These are phyloP conservation scores for Cephus runcator DNA, from an alignment of 2,888 invertebrate genomes.

Conservation along the genomic window DNA sequence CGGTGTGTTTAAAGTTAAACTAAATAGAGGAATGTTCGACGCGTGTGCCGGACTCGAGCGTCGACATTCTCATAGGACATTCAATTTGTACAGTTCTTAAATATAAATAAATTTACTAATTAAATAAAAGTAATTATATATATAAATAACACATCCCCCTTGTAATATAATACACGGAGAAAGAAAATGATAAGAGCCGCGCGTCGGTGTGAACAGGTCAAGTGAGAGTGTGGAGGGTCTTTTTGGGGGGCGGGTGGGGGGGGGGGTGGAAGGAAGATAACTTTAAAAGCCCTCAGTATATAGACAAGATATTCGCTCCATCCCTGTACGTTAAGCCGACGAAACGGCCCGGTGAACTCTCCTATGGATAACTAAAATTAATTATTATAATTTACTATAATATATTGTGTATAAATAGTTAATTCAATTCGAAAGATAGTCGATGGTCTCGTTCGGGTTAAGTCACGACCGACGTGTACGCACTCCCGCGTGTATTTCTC, in stretches of 20 bases:
- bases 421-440: slow-evolving; percentile 53
- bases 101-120: slow-evolving; percentile 64
- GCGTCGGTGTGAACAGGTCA: background rate
- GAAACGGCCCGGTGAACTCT: slow-evolving; percentile 30
- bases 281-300: background rate
- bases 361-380: slow-evolving; percentile 37
- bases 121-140: slow-evolving; percentile 56
- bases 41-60: slow-evolving; percentile 54
- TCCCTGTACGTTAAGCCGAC: background rate
- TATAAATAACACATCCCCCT: slow-evolving; percentile 37
- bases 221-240: background rate
- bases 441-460: slow-evolving; percentile 15
- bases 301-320: background rate
- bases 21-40: slow-evolving; percentile 29
- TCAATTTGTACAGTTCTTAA: slow-evolving; percentile 66
- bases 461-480: background rate
- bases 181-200: slow-evolving; percentile 14
- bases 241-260: background rate
- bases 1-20: slow-evolving; percentile 13
- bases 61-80: slow-evolving; percentile 62
- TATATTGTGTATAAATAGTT: slow-evolving; percentile 66
- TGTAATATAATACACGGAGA: slow-evolving; percentile 44
- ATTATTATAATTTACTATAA: slow-evolving; percentile 64
- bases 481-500: background rate
- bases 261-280: background rate